Evolutionary conservation across 2,113 vertebrate species (phyloP), one percentile per base, ranked within the genome.

Genomic region (Bos indicus): DNA sequence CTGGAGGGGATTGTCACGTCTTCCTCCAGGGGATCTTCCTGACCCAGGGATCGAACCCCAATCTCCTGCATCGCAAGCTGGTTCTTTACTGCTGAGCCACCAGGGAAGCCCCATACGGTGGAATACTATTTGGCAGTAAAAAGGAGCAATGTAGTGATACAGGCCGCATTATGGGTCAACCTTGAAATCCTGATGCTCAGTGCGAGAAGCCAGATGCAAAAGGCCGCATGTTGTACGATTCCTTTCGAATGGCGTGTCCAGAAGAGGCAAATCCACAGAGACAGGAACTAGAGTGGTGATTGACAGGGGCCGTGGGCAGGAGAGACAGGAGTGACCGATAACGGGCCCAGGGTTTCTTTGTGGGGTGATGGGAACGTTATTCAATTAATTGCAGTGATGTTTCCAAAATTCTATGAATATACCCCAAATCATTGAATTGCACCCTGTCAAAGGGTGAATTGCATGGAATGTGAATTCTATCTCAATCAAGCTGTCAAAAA

Each of bases 111-210:
- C 21, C 12, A 14, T 23, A 6, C 0, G 3, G 0, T 6, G 28
- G 71, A 52, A 36, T 40, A 64, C 33, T 90, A n/a, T 25, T 10
- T 3, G 23, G 71, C 84, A 4, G 0, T 3, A 5, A 59, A 92
- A 86, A 86, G 10, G 59, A 43, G 51, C 0, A 4, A 4, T 5
- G 11, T 21, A 14, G 7, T 9, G 19, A 3, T 3, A 6, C 0
- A 4, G 9, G 17, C 46, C 36, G 12, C 46, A 15, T 0, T 12
- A 0, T 3, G 48, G 36, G 15, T 43, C 36, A 8, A 2, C 26
- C 71, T 11, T 40, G 64, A 19, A 54, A 57, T 52, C 48, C 1
- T 8, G 13, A 3, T 6, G 14, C 43, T 56, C 0, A 8, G 26
- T 13, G 46, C 2, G 23, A 64, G 74, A 90, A 11, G 21, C 46